These are phyloP conservation scores for Megaustenia siamemsis DNA, from an alignment of 2,888 invertebrate genomes.

Conservation along the genomic window DNA sequence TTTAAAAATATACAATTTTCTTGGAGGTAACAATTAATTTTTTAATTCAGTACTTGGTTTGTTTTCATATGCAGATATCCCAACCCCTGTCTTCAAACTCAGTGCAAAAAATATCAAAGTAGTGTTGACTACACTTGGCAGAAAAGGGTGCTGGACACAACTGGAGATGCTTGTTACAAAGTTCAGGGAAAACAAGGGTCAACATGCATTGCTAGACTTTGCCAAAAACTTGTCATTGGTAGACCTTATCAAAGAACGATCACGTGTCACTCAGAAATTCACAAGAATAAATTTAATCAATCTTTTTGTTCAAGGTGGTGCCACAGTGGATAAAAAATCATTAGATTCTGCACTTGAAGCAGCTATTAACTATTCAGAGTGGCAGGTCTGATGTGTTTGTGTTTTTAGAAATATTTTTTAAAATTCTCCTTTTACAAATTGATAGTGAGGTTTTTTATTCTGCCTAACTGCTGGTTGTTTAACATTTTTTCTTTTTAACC, in stretches of 20 bases:
- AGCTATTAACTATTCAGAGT: slow-evolving; percentile 23
- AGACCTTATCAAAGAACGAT: slow-evolving; percentile 45
- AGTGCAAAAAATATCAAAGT: slow-evolving; percentile 5
- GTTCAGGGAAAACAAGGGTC: background rate
- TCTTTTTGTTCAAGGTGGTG: slow-evolving; percentile 23
- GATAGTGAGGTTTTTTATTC: no score
- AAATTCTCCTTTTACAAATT: no score
- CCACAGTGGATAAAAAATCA: background rate
- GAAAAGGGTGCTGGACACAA: slow-evolving; percentile 25
- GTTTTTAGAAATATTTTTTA: no score
- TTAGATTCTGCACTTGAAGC: slow-evolving; percentile 5
- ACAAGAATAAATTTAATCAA: slow-evolving; percentile 47
- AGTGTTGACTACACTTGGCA: slow-evolving; percentile 1
- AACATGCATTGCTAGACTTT: slow-evolving; percentile 35
- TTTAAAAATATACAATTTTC: no score
- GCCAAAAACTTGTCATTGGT: slow-evolving; percentile 51
- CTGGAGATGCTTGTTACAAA: slow-evolving; percentile 23
- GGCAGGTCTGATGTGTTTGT: slow-evolving; percentile 17
- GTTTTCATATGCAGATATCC: slow-evolving; percentile 20
- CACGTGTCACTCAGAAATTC: slow-evolving; percentile 37
- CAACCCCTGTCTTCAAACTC: slow-evolving; percentile 20
- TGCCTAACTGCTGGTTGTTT: no score
- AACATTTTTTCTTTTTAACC: no score
- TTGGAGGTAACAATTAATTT: no score
- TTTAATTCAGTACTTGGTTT: no score